Evolutionary conservation across 2,797 vertebrate species (phyloP), one percentile per base, ranked within the genome.

Genomic region (Thalassophryne amazonica): DNA sequence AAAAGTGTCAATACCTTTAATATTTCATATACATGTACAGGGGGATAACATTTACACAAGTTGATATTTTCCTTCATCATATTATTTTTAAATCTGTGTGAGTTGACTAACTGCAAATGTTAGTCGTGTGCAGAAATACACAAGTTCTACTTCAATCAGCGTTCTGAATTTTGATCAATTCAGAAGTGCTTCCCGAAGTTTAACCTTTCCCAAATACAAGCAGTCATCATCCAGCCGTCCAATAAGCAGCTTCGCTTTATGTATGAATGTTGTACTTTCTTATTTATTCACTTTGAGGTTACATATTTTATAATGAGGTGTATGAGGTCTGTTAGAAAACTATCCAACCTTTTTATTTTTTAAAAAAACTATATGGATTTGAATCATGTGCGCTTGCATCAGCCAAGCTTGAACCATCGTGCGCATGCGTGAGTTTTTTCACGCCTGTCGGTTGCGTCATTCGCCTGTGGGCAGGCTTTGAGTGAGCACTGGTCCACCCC

Each of bases 151-250:
- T 3, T 54, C 25, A n/a, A n/a, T n/a, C n/a, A n/a, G n/a, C n/a
- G n/a, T n/a, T n/a, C n/a, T n/a, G n/a, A n/a, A n/a, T 34, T 39
- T 47, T 20, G 25, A 19, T 50, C 14, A 11, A 3, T 60, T 45
- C 8, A 41, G 29, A 48, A 19, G 5, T 23, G n/a, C 2, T 43
- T 48, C 10, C 39, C 16, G 21, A 43, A 56, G 54, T 55, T 56
- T 42, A 63, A 63, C 46, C 38, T 43, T 30, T 40, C 23, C 22
- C 29, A 33, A 43, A 58, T 59, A 13, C 12, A 3, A 20, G 29
- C 18, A 39, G 20, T 39, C 15, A 45, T n/a, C n/a, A n/a, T n/a
- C n/a, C n/a, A n/a, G n/a, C n/a, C n/a, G n/a, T n/a, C n/a, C n/a
- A n/a, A n/a, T n/a, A n/a, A n/a, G n/a, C n/a, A n/a, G n/a, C n/a